Evolutionary conservation across 1,140 invertebrate species (phyloP), one percentile per base, ranked within the genome.

Genomic region (Battus philenor): DNA sequence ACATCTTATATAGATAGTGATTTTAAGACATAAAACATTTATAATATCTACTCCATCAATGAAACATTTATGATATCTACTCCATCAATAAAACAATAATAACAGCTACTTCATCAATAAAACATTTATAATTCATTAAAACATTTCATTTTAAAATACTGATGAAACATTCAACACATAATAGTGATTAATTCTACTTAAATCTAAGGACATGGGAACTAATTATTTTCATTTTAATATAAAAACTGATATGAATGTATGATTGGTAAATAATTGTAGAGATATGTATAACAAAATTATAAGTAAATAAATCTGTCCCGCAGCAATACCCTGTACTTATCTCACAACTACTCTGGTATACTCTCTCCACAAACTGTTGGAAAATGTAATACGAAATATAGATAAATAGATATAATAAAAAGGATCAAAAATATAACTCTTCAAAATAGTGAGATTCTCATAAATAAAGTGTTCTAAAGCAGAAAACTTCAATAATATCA

Each of bases 341-440:
- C 63, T 75, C 71, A 70, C 73, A 77, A 79, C 67, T 54, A 63
- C 47, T 50, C 58, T 57, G 57, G 31, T 58, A 50, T 50, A 58
- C 53, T 59, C 59, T 52, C 61, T 64, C 50, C 63, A 61, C 55
- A 58, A 57, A 57, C 56, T 63, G 51, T 61, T 73, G 74, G 73
- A 67, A 67, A 29, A 63, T 71, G 66, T 71, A 68, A 68, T 80
- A 78, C 69, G 70, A 43, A 43, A 11, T 71, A 76, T 61, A 75
- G 61, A 77, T 52, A 59, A 58, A 64, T 62, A 71, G n/a, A n/a
- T n/a, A 56, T 65, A 46, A 47, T 66, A 68, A 72, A 80, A 32
- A 77, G 78, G 76, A 68, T 81, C 76, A 73, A 84, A 84, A 82
- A 84, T 84, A 80, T 77, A 84, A 80, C 54, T 76, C 65, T 71